A percentile compares a stretch with the other conserved stretches of the same genome.
Evolutionary conservation across 1,140 invertebrate species (phyloP).

Genomic region (Agrypnia vestita): DNA sequence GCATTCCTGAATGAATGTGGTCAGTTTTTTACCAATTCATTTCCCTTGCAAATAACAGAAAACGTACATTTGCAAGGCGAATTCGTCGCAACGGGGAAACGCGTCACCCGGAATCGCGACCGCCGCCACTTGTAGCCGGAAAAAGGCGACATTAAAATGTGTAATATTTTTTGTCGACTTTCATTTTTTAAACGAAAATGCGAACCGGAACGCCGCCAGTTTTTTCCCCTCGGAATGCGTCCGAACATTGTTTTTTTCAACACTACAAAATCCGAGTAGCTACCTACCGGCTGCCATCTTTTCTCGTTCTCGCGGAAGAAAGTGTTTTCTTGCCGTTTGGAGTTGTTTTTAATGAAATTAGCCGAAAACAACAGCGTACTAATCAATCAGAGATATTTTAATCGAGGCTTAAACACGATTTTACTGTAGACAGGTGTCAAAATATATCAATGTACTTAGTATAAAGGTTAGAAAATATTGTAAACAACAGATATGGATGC

Average conservation of each 20-base stretch:
- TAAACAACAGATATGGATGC: no score
- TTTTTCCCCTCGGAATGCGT: constrained; percentile 14
- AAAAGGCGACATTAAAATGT: constrained; percentile 17
- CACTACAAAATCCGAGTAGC: background rate
- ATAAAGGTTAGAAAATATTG: no score
- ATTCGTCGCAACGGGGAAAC: no score
- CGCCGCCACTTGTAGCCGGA: background rate
- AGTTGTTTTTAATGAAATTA: constrained; percentile 10
- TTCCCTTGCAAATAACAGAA: no score
- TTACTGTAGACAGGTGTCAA: no score
- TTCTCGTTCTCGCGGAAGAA: constrained; percentile 15
- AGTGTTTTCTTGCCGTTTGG: constrained; percentile 10
- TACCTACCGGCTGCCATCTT: background rate
- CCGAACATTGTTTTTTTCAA: constrained; percentile 9
- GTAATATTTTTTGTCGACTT: constrained; percentile 37
- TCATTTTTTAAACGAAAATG: constrained; percentile 40
- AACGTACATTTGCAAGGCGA: no score
- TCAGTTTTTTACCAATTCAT: no score
- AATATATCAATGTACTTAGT: no score
- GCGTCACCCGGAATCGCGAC: no score
- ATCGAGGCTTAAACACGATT: background rate
- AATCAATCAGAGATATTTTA: constrained; percentile 4
- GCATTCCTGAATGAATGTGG: no score
- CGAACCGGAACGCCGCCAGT: constrained; percentile 17
- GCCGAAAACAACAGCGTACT: background rate